Evolutionary conservation across 2,888 invertebrate genomes (phyloP).

Genomic region (Drosophila neotestacea): DNA sequence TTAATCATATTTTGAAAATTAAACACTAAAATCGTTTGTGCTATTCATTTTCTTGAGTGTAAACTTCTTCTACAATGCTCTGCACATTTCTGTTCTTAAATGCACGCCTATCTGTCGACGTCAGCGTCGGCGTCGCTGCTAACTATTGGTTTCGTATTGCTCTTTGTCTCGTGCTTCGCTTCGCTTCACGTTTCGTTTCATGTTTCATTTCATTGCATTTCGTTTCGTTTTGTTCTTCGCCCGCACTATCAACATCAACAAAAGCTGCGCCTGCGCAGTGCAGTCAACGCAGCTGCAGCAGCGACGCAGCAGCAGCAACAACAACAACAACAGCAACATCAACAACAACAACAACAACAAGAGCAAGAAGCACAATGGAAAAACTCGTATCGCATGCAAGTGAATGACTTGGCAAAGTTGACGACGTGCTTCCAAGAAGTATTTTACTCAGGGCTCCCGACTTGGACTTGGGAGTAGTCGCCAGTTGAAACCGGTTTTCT

Average conservation of each 20-base stretch:
- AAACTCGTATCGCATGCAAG: slow-evolving; percentile 77
- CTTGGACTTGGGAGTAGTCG: slow-evolving; percentile 24
- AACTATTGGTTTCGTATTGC: slow-evolving; percentile 48
- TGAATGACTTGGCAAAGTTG: slow-evolving; percentile 73
- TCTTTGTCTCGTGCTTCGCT: slow-evolving; percentile 28
- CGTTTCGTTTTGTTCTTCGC: slow-evolving; percentile 50
- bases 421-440: slow-evolving; percentile 78
- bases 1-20: no score
- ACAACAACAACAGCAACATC: background rate
- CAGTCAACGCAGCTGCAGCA: slow-evolving; percentile 34
- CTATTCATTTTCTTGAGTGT: slow-evolving; percentile 20
- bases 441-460: slow-evolving; percentile 13
- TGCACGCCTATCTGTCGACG: slow-evolving; percentile 44
- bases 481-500: slow-evolving; percentile 60
- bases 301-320: slow-evolving; percentile 16
- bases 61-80: slow-evolving; percentile 14
- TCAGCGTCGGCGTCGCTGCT: slow-evolving; percentile 6
- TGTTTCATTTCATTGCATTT: slow-evolving; percentile 36
- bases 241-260: slow-evolving; percentile 64
- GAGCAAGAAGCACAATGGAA: slow-evolving; percentile 43
- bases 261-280: slow-evolving; percentile 62
- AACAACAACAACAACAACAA: slow-evolving; percentile 34
- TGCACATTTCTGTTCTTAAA: slow-evolving; percentile 46
- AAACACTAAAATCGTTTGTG: background rate
- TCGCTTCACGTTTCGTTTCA: slow-evolving; percentile 24